Evolutionary conservation across 2,888 invertebrate species (phyloP), one percentile per base, ranked within the genome.

Genomic region (Andrena flavipes): DNA sequence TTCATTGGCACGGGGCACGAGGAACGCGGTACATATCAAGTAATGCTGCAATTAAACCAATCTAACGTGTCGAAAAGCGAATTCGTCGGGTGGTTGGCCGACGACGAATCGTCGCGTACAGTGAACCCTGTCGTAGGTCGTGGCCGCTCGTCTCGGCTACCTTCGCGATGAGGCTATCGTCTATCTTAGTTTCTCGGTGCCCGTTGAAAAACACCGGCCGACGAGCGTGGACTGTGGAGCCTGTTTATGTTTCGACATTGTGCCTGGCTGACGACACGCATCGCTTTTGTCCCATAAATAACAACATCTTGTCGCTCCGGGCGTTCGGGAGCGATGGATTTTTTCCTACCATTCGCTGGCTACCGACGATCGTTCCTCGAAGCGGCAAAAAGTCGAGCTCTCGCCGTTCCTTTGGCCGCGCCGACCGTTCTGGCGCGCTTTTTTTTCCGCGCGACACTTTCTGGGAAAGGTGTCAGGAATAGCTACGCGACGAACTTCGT

Each of bases 11-110:
- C 84, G 82, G 56, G 78, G 64, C 60, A 77, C 79, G 82, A 73
- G 83, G 84, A 84, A 86, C 81, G 80, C 72, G 83, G 82, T 88
- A 56, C 56, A 56, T 56, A 87, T 79, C 80, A 82, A 81, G 83
- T 77, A 88, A 86, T 84, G 86, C 70, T 65, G 81, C 85, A 87
- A 87, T 87, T 87, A 87, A 85, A 84, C 80, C 86, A 87, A 88
- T 88, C 86, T 86, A 86, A 83, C 84, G 84, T 56, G 56, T 79
- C 87, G 86, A 81, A 87, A 81, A 79, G 74, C 73, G 62, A 81
- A 85, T 87, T 78, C 70, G 68, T 84, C 80, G 56, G 56, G 56
- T 69, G 76, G 48, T 65, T 54, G 78, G 70, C 33, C 51, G 56
- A 13, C 71, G 56, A 26, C 51, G 76, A 54, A 77, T 48, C 63